Evolutionary conservation across 2,888 invertebrate species (phyloP), one percentile per base, ranked within the genome.

Genomic region (Biston betularia): DNA sequence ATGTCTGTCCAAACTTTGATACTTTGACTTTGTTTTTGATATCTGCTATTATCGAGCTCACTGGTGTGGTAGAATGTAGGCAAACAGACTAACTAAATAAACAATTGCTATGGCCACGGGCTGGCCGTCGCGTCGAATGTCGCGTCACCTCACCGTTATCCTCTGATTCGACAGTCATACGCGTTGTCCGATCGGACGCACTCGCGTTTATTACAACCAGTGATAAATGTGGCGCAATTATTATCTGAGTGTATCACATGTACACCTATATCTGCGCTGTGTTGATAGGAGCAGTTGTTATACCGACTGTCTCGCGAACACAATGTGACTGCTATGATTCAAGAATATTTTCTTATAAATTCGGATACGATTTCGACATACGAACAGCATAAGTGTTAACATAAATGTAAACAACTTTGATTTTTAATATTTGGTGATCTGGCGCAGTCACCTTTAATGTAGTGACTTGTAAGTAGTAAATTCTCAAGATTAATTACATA

Each of bases 401-500:
- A 40, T 63, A 44, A 15, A 44, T 55, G 49, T 34, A 12, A 2
- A 15, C 45, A 12, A 34, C 12, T n/a, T 49, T 58, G 11, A 35
- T 33, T 1, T 42, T 35, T 12, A 10, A 34, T n/a, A 24, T 45
- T 61, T 50, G 33, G 42, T 64, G 57, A 24, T 57, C 38, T 58
- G 40, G 42, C 35, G 58, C 14, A n/a, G 38, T 15, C 33, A 40
- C 33, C 12, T 24, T 56, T 34, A 12, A 60, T 65, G 52, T 52
- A n/a, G n/a, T n/a, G n/a, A 46, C 50, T 33, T 50, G n/a, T 38
- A 62, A 44, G 48, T 58, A 62, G 66, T 66, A 62, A 62, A 53
- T 48, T 61, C 38, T 55, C 15, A 7, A 44, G 35, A 38, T 59
- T 34, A 49, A 24, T 52, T 53, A 38, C 44, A 56, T 44, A 14